Evolutionary conservation across 1,140 invertebrate species (phyloP).

Genomic region (Drosophila eugracilis): DNA sequence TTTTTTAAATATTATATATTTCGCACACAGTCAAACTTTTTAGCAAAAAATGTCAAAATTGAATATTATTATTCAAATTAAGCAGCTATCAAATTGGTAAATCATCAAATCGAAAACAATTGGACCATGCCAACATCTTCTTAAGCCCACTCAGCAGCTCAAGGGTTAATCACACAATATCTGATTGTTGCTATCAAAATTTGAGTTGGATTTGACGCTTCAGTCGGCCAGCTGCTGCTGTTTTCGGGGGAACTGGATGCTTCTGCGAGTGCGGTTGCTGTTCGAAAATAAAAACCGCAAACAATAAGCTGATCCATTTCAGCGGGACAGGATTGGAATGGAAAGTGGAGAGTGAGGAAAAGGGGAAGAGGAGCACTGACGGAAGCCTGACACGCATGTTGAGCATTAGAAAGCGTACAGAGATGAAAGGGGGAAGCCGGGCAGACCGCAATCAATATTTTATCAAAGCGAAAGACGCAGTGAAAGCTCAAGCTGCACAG

Average conservation of each 20-base stretch:
- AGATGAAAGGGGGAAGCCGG: slow-evolving; percentile 12
- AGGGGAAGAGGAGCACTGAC: background rate
- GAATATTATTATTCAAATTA: too few relatives aligned
- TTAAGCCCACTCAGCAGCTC: background rate
- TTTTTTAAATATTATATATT: too few relatives aligned
- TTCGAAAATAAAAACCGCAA: slow-evolving; percentile 48
- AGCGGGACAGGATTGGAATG: slow-evolving; percentile 1
- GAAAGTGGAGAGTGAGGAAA: background rate
- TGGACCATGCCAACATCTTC: background rate
- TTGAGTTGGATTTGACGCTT: slow-evolving; percentile 47
- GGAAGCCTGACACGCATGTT: slow-evolving; percentile 64
- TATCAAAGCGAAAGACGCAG: slow-evolving; percentile 65
- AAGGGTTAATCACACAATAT: slow-evolving; percentile 52
- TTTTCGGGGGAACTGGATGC: background rate
- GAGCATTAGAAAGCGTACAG: slow-evolving; percentile 53
- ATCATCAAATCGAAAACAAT: too few relatives aligned
- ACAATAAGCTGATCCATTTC: slow-evolving; percentile 59
- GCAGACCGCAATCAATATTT: slow-evolving; percentile 78
- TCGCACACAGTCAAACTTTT: too few relatives aligned
- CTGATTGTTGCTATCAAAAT: slow-evolving; percentile 53
- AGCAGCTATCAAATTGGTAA: background rate
- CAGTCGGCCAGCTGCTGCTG: slow-evolving; percentile 35
- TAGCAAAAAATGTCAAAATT: background rate
- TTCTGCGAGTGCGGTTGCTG: slow-evolving; percentile 18
- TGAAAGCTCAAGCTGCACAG: slow-evolving; percentile 45